Evolutionary conservation across 1,140 invertebrate genomes (phyloP), one percentile per base, ranked within the genome.

Genomic region (Zaprionus lachaisei): DNA sequence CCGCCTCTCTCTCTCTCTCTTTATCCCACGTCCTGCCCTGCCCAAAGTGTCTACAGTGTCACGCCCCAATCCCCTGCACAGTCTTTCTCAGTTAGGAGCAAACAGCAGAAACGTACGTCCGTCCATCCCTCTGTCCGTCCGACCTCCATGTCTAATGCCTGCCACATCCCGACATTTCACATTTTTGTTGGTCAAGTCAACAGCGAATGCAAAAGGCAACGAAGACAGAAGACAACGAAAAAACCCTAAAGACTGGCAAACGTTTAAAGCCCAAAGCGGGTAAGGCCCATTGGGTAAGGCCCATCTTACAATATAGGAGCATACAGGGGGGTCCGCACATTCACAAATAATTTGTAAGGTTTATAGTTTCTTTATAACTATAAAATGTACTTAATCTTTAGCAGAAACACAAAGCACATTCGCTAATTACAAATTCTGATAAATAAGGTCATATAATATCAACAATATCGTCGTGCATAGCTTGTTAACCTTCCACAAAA

Each of bases 131-230:
- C 37, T 14, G 37, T 38, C 4, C 14, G 37, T 5, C 41, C 41
- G 31, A 34, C 31, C 31, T 34, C 31, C 31, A 34, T 34, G n/a
- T 66, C 64, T 28, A 31, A 65, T 55, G 65, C 38, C 65, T 47
- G 28, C 55, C 28, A 68, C 65, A 68, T 68, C 62, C 63, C 64
- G 26, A 60, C 71, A 37, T 28, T 54, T 73, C 37, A 60, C 64
- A 62, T 57, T 65, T 65, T 57, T 72, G 54, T 57, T 72, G 69
- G 61, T 65, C 69, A 72, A 72, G 62, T 72, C 69, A 57, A 72
- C 69, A 65, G 38, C 56, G 17, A 71, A 62, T 54, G 58, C 44
- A 70, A 69, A 69, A 15, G 37, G 15, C 26, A 47, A 44, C 28
- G 14, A 65, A 66, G 31, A 47, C 12, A 41, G 31, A 34, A 15